A percentile compares a stretch with the other conserved stretches of the same genome.
Conservation (phyloP, 2,113 vertebrate genomes). For the Dicentrarchus labrax region DNA sequence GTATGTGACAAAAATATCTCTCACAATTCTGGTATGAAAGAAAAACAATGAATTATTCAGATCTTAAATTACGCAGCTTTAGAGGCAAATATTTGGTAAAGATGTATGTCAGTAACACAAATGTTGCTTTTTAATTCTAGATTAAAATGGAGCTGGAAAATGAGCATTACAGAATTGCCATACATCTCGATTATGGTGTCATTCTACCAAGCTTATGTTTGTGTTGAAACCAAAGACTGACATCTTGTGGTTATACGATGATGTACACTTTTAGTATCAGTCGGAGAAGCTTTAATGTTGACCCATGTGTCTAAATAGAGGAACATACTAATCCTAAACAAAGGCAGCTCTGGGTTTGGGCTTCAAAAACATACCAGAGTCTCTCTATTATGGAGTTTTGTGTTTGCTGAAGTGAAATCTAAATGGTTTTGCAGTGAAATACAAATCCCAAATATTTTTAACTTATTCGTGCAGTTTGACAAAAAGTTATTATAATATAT, state of each 20-base stretch:
- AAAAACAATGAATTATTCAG: background rate
- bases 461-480: no score
- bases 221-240: conserved; percentile 51
- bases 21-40: background rate
- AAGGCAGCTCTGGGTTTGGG: background rate
- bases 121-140: background rate
- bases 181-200: background rate
- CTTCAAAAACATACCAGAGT: background rate
- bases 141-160: background rate
- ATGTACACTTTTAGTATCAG: background rate
- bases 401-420: no score
- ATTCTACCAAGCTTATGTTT: background rate
- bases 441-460: background rate
- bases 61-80: background rate
- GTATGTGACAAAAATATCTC: background rate
- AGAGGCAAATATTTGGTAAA: background rate
- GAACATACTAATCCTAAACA: background rate
- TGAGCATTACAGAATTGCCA: background rate
- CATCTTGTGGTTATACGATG: conserved; percentile 64
- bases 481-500: no score
- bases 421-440: background rate
- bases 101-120: background rate
- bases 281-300: background rate
- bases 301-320: background rate
- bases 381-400: no score